These are phyloP conservation scores for Cephus pygmeus DNA, from an alignment of 2,888 invertebrate genomes.

Conservation along the genomic window DNA sequence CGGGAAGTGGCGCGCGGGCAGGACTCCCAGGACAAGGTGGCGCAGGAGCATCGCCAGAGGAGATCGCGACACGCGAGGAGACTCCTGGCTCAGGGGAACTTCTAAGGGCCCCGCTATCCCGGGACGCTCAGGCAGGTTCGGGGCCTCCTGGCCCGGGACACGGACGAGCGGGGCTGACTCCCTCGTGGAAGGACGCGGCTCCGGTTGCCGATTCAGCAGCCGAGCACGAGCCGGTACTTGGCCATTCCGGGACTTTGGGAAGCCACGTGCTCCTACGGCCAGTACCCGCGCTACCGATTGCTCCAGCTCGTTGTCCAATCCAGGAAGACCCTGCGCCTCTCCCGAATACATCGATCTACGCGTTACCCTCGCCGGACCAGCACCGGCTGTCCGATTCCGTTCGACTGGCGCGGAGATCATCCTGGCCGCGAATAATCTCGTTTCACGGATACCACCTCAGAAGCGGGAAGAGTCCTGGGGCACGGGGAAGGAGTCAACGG, in stretches of 20 bases:
- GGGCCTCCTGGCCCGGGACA: conserved; percentile 52
- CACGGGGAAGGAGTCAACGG: neutral
- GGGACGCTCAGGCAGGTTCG: conserved; percentile 45
- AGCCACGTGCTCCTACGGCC: neutral
- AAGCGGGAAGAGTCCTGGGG: neutral
- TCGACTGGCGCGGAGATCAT: neutral
- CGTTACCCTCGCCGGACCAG: neutral
- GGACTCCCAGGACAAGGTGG: conserved; percentile 22
- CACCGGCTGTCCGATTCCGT: neutral
- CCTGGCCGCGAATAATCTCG: neutral
- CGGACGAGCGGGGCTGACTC: conserved; percentile 54
- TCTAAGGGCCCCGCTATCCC: conserved; percentile 54
- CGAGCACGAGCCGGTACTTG: neutral
- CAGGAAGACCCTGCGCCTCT: neutral
- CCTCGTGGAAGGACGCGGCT: conserved; percentile 39
- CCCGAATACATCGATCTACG: neutral
- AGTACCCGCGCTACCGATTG: neutral
- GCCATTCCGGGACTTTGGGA: neutral
- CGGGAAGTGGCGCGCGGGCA: conserved; percentile 4
- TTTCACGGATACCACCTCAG: neutral
- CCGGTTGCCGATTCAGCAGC: conserved; percentile 1
- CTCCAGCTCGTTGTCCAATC: neutral
- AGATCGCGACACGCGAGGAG: conserved; percentile 20
- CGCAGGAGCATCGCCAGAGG: conserved; percentile 29
- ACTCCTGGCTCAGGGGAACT: conserved; percentile 52